Conservation (phyloP, 2,113 vertebrate genomes). For the Glaucomys volans region DNA sequence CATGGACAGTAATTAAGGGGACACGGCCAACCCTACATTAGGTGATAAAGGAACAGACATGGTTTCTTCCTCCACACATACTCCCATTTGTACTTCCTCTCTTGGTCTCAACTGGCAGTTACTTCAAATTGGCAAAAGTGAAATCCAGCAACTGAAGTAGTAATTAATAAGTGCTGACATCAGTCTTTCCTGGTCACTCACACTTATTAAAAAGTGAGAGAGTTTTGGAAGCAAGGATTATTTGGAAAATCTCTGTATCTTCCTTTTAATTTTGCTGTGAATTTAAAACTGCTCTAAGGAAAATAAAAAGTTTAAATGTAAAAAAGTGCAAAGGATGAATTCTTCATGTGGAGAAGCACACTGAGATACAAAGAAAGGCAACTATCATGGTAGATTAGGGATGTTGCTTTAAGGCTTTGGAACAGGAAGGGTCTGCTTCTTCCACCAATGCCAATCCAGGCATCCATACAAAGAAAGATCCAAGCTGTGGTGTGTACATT, state of each 20-base stretch:
- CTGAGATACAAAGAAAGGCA: background rate
- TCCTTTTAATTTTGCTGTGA: background rate
- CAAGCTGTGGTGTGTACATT: background rate
- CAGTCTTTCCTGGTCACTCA: background rate
- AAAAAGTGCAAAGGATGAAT: background rate
- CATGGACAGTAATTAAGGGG: background rate
- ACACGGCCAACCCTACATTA: background rate
- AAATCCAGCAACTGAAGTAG: background rate
- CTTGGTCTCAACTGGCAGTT: background rate
- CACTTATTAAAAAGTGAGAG: background rate
- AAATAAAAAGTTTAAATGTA: background rate
- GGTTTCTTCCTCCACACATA: background rate
- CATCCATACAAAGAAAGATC: background rate
- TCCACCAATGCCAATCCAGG: background rate
- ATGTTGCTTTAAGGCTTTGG: background rate
- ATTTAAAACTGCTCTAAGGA: background rate
- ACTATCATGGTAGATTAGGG: background rate
- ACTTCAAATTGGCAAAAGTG: conserved; percentile 24
- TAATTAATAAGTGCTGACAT: background rate
- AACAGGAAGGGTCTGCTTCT: background rate
- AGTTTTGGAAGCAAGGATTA: background rate
- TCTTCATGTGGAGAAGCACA: conserved; percentile 15
- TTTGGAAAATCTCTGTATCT: background rate
- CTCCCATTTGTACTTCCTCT: background rate
- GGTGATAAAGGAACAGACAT: background rate